Conservation (phyloP, 2,888 invertebrate species). For the Eristalinus sepulchralis region DNA sequence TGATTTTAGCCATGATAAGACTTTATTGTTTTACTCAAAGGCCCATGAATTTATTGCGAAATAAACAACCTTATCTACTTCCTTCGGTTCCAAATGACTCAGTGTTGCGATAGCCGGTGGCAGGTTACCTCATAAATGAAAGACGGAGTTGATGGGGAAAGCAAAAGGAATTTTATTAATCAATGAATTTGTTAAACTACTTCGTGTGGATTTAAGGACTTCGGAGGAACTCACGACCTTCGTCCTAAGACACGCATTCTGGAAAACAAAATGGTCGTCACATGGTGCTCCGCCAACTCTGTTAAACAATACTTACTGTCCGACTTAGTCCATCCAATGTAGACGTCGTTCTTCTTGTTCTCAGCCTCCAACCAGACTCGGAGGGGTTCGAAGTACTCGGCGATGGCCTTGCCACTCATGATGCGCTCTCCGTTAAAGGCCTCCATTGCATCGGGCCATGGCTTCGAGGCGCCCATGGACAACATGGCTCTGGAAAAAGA, state of each 20-base stretch:
- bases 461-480: slow-evolving; percentile 87
- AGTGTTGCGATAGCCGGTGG: not conserved
- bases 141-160: too few relatives aligned
- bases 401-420: slow-evolving; percentile 88
- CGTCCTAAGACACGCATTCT: not conserved
- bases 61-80: not conserved
- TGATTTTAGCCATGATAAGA: not conserved
- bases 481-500: slow-evolving; percentile 84
- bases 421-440: slow-evolving; percentile 88
- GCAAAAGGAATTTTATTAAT: too few relatives aligned
- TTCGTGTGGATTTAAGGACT: too few relatives aligned
- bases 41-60: not conserved
- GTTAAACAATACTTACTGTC: slow-evolving; percentile 75
- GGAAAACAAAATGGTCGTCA: not conserved
- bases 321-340: slow-evolving; percentile 84
- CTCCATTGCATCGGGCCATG: slow-evolving; percentile 93
- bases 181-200: too few relatives aligned
- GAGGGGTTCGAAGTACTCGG: slow-evolving; percentile 91
- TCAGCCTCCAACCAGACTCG: slow-evolving; percentile 88
- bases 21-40: not conserved
- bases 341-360: slow-evolving; percentile 86
- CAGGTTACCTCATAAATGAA: too few relatives aligned
- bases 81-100: not conserved
- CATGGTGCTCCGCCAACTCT: not conserved
- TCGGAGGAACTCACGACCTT: not conserved